Evolutionary conservation across 2,888 invertebrate species (phyloP).

Genomic region (Cataglyphis rosenhaueri): DNA sequence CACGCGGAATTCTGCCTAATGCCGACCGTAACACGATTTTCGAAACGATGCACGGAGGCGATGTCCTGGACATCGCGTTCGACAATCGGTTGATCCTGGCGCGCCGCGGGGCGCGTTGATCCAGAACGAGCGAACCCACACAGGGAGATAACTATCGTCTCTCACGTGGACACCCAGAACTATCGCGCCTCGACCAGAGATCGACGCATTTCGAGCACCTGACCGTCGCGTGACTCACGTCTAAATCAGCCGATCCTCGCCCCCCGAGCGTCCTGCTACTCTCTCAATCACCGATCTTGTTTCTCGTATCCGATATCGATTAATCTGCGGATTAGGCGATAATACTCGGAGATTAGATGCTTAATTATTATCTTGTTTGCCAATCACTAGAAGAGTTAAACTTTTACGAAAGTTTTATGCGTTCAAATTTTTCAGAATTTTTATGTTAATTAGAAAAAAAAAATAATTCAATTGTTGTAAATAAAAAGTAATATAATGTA

Average conservation of each 20-base stretch:
- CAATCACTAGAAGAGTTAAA: background rate
- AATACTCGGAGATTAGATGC: background rate
- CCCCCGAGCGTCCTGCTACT: conserved; percentile 28
- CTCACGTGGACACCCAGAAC: conserved; percentile 48
- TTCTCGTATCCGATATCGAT: conserved; percentile 11
- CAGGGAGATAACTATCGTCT: conserved; percentile 62
- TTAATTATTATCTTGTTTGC: background rate
- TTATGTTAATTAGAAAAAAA: background rate
- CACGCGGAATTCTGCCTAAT: conserved; percentile 60
- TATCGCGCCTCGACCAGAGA: conserved; percentile 60
- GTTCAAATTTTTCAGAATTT: background rate
- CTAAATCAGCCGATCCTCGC: conserved; percentile 59
- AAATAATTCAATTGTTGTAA: background rate
- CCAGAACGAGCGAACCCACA: conserved; percentile 58
- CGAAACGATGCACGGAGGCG: conserved; percentile 54
- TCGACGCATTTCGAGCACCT: conserved; percentile 63
- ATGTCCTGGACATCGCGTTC: conserved; percentile 47
- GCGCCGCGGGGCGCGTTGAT: conserved; percentile 66
- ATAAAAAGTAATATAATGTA: background rate
- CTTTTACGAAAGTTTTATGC: background rate
- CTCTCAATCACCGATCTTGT: conserved; percentile 36
- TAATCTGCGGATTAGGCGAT: background rate
- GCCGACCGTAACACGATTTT: conserved; percentile 63
- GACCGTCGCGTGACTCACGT: conserved; percentile 66
- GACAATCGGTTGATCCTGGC: conserved; percentile 57